Evolutionary conservation across 2,113 vertebrate species (phyloP).

Genomic region (Caranx melampygus): DNA sequence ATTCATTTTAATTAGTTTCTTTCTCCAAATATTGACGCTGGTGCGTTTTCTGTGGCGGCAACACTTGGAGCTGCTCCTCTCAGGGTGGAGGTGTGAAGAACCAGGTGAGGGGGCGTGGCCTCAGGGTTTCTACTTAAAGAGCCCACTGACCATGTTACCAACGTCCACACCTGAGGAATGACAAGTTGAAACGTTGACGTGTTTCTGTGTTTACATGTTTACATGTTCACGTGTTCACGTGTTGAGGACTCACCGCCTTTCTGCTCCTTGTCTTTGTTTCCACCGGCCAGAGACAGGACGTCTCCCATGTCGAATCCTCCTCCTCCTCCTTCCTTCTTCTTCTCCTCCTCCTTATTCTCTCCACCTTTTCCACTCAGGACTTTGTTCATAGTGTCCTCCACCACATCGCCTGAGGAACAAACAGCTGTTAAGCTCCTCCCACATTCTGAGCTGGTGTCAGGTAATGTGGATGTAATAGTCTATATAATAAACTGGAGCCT

Average conservation of each 20-base stretch:
- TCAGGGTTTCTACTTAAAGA: not conserved
- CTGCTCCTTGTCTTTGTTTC: not conserved
- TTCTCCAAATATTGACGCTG: too few relatives aligned
- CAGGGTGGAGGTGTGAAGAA: not conserved
- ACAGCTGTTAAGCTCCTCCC: not conserved
- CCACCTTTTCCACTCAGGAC: accelerated
- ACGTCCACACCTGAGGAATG: slow-evolving; percentile 1
- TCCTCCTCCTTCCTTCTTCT: not conserved
- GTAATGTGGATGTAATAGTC: too few relatives aligned
- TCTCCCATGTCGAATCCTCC: not conserved
- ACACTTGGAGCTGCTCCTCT: not conserved
- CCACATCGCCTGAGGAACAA: not conserved
- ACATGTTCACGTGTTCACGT: too few relatives aligned
- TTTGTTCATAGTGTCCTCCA: not conserved
- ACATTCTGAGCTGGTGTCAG: too few relatives aligned
- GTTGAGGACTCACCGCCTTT: slow-evolving; percentile 1
- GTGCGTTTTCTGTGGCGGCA: too few relatives aligned
- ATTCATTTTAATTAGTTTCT: too few relatives aligned
- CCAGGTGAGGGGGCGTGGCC: not conserved
- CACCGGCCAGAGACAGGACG: not conserved
- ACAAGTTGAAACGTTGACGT: not conserved
- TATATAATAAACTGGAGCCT: too few relatives aligned
- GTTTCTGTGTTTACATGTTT: too few relatives aligned
- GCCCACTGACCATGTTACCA: accelerated
- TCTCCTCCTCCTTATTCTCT: not conserved